A percentile compares a stretch with the other conserved stretches of the same genome.
Evolutionary conservation across 2,888 invertebrate species (phyloP).

Genomic region (Notodonta ziczac): DNA sequence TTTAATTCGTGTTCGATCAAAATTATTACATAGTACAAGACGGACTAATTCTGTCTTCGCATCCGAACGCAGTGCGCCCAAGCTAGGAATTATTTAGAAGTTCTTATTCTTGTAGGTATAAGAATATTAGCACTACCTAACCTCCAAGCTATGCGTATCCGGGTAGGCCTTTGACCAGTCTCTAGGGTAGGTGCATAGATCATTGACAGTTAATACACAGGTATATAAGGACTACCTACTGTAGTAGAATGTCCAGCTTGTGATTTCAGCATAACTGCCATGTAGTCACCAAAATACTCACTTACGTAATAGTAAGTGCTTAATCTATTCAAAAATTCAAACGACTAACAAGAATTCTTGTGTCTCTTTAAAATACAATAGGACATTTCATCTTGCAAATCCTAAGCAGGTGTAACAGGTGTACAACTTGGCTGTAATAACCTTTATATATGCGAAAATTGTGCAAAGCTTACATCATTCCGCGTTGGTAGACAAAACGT

Average conservation of each 20-base stretch:
- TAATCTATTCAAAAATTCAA: conserved; percentile 1
- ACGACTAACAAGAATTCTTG: conserved; percentile 13
- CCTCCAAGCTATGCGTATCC: too few relatives aligned
- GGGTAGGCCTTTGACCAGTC: too few relatives aligned
- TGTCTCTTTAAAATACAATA: conserved; percentile 16
- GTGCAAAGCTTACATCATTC: conserved; percentile 6
- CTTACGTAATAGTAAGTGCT: conserved; percentile 2
- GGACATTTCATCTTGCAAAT: conserved; percentile 17
- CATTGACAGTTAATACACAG: too few relatives aligned
- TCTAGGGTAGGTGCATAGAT: too few relatives aligned
- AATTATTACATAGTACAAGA: too few relatives aligned
- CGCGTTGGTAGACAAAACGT: neutral
- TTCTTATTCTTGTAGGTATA: too few relatives aligned
- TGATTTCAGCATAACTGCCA: conserved; percentile 6
- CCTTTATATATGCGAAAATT: conserved; percentile 6
- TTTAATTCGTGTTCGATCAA: too few relatives aligned
- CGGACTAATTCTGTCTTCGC: too few relatives aligned
- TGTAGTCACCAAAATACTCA: conserved; percentile 17
- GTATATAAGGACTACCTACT: too few relatives aligned
- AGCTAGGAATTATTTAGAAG: too few relatives aligned
- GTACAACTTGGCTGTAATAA: neutral
- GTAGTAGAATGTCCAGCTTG: neutral
- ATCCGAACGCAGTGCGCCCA: too few relatives aligned
- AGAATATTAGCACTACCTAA: too few relatives aligned
- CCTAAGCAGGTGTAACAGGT: neutral